Percentiles rank a stretch among this genome's conserved stretches.
Conservation (phyloP, 23 tunicate species). For the Trididemnum clinides region DNA sequence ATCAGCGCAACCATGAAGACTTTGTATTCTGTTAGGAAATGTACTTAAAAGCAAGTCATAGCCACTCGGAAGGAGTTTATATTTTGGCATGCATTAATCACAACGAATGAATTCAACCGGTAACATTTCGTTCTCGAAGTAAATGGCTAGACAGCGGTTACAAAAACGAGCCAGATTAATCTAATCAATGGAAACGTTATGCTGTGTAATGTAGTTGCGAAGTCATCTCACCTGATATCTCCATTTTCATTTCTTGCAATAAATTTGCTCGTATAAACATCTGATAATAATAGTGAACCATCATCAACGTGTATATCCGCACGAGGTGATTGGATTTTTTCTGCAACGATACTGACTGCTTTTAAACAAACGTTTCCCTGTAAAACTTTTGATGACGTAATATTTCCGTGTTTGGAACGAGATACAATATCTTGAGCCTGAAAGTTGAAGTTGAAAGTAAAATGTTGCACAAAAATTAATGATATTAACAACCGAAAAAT, state of each 20-base stretch:
- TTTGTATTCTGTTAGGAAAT: constrained; percentile 26
- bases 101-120: too few relatives aligned
- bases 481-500: too few relatives aligned
- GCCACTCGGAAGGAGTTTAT: not conserved
- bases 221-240: constrained; percentile 1
- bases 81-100: too few relatives aligned
- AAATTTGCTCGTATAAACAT: constrained; percentile 3
- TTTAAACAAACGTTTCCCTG: constrained; percentile 32
- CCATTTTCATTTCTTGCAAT: constrained; percentile 3
- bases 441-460: too few relatives aligned
- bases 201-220: not conserved
- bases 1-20: constrained; percentile 40
- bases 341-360: constrained; percentile 20
- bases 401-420: constrained; percentile 10
- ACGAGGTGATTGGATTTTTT: constrained; percentile 33
- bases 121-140: too few relatives aligned
- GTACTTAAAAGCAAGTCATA: not conserved
- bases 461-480: too few relatives aligned
- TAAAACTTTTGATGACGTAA: constrained; percentile 2
- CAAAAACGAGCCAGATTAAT: too few relatives aligned
- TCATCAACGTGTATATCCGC: not conserved
- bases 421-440: not conserved
- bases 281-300: constrained; percentile 18
- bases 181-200: not conserved
- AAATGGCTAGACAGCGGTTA: too few relatives aligned